phyloP scores from a whole-genome alignment of 2,113 vertebrate genomes.

The Ursus arctos region DNA sequence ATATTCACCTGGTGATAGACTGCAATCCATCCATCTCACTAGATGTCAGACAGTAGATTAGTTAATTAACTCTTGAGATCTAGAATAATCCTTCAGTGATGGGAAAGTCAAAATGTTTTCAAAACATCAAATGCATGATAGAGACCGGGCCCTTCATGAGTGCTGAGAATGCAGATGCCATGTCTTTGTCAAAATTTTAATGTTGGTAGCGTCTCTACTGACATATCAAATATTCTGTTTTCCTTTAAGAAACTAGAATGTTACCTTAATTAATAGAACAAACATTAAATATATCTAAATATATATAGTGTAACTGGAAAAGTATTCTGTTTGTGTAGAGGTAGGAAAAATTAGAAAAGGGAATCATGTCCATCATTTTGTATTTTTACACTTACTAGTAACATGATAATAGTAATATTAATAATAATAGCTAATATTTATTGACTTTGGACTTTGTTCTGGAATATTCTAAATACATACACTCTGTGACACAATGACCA shows the following conservation, averaged over 20 bases:
- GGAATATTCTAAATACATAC: neutral
- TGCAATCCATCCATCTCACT: neutral
- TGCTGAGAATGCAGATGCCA: conserved; percentile 27
- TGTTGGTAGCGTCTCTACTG: neutral
- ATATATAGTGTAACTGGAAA: neutral
- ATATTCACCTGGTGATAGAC: conserved; percentile 21
- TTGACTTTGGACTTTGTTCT: neutral
- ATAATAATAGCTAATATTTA: neutral
- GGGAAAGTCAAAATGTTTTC: conserved; percentile 64
- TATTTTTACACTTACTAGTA: neutral
- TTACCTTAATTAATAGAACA: neutral
- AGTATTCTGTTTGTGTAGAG: neutral
- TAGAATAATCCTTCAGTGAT: conserved; percentile 67
- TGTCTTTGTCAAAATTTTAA: conserved; percentile 35
- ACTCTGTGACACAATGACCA: neutral
- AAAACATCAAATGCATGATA: neutral
- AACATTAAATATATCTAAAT: neutral
- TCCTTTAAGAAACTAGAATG: neutral
- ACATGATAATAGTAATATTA: neutral
- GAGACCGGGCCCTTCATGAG: conserved; percentile 3
- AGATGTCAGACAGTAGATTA: conserved; percentile 12
- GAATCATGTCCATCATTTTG: neutral
- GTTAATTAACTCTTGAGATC: conserved; percentile 70
- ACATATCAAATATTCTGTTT: neutral
- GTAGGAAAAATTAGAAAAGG: conserved; percentile 5